Evolutionary conservation across 2,888 invertebrate genomes (phyloP), one percentile per base, ranked within the genome.

Genomic region (Parascotia fuliginaria): DNA sequence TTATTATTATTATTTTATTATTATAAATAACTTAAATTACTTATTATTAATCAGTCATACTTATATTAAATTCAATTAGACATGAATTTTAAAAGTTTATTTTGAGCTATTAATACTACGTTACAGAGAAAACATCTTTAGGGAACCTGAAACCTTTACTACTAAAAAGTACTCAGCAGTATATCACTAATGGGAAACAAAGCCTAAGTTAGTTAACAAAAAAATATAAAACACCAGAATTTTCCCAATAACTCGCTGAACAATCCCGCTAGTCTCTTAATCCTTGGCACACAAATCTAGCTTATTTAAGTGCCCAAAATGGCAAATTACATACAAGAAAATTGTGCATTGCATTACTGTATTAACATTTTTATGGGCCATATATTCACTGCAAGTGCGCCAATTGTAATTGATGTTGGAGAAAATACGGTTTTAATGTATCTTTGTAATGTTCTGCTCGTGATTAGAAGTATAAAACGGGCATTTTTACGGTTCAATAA

Each of bases 361-460:
- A 92, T 92, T 91, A 87, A 89, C 90, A 90, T 90, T 86, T 90
- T 90, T 89, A 91, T 89, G 82, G 89, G 76, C 87, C 65, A 87
- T 92, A 89, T 84, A 86, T 90, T 82, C 66, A 63, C 74, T 75
- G 77, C 75, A 80, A 82, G 74, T 81, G 87, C 77, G 75, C 73
- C 57, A 70, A 55, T 65, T 55, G 74, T 79, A 89, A 89, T 89
- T 87, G 89, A 90, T 89, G 85, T 81, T 47, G 61, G 64, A 71
- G 69, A 65, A 70, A 80, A 89, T 86, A 80, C 75, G 72, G 70
- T 73, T 82, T 85, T 85, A 85, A 83, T 82, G 79, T 66, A 75
- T 81, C 75, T 78, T 68, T 70, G 68, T 73, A 75, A 73, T 75
- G 70, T 70, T 70, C 60, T 62, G 67, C 54, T 58, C 70, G 73